Base-by-base conservation (phyloP, 92 coral and sea anemone species). In the Porites evermanni region DNA sequence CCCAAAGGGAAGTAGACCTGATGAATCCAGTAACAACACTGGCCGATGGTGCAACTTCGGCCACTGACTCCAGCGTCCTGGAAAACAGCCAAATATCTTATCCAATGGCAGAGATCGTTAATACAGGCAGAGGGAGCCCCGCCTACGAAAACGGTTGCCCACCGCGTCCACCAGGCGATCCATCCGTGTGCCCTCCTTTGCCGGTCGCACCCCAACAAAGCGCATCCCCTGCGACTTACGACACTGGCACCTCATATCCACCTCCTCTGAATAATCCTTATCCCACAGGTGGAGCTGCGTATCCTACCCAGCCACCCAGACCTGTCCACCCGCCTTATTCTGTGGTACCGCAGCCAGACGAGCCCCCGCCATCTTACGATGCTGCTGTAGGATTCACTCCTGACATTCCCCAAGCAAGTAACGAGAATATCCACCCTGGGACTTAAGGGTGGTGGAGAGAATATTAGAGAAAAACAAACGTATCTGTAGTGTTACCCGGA, bases 11-110 rank as follows among this genome's bases (percentile, higher is more conserved):
- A 59, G 89, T 92, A 3, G 98, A 89, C 72, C 18, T 92, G 3
- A 89, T 87, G 92, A 89, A 89, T 84, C 88, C 90, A 1, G 79
- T 94, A 60, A 89, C 92, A 3, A 70, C 74, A 19, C 87, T 91
- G 67, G 2, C 56, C 1, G 13, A 24, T 11, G 69, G 69, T 58
- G 53, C 70, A 72, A 11, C 79, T 3, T 71, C 63, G 13, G 59
- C 32, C 24, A 18, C n/a, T 64, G 24, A 5, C 14, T 7, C 52
- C 8, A 50, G 1, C 17, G 53, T 52, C 53, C 20, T 64, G 24
- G 65, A 80, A 51, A 67, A 60, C 69, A 8, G 2, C 47, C 47
- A 20, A 18, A 12, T 21, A 6, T 38, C 44, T 64, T 8, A 14
- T 18, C 68, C 77, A 60, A 66, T 51, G 82, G 52, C 56, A 0